Evolutionary conservation across 2,888 invertebrate genomes (phyloP), one percentile per base, ranked within the genome.

Genomic region (Brassicogethes aeneus): DNA sequence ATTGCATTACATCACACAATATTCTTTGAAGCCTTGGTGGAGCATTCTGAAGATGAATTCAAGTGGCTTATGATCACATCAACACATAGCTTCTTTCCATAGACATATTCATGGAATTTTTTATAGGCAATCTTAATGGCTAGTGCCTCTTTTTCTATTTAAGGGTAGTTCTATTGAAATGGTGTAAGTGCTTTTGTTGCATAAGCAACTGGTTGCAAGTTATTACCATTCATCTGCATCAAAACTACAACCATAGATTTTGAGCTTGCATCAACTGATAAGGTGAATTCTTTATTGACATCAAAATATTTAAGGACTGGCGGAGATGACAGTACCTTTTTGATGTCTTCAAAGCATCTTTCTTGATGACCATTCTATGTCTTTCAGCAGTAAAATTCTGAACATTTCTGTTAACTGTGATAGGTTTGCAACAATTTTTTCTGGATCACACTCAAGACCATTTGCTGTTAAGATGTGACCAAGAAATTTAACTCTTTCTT

Each of bases 1-100:
- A 59, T 38, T 39, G 47, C 8, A 49, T 32, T 3, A 60, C 37
- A 15, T 52, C 40, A 17, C 58, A 43, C 16, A 56, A 17, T 37
- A 57, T 59, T 40, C 51, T 47, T 47, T 57, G 56, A n/a, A 58
- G 38, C 34, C 57, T 40, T 30, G 43, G 44, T 57, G 45, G 47
- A 32, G 44, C 42, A 17, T 16, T 10, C 23, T 37, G n/a, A 17
- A 47, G 30, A 3, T 45, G 42, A 47, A 14, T 29, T 51, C 48
- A 5, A 55, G 36, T 3, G 57, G 55, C 33, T 55, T 55, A 39
- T 57, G 54, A 39, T 59, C 55, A 8, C 48, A 43, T 55, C 50
- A 2, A 56, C 43, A 1, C n/a, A 41, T 10, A 53, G 37, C 17
- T 36, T 17, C 39, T 45, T 43, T 14, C 51, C 54, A 34, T 39